Conservation (phyloP, 2,113 vertebrate species). For the Pampusana beccarii region DNA sequence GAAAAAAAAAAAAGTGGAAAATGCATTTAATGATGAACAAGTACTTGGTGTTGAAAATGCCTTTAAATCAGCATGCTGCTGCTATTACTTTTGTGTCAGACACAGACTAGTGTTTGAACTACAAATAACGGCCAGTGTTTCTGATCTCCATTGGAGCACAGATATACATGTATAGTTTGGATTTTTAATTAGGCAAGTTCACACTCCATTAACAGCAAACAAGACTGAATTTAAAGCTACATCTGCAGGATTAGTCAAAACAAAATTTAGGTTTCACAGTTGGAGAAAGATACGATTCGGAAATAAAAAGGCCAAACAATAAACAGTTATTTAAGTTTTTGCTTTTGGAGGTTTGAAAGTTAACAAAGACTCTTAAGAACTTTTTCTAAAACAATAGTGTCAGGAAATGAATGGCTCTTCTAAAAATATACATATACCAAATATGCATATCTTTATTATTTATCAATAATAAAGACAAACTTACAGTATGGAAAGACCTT, state of each 20-base stretch:
- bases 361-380: background rate
- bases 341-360: background rate
- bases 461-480: background rate
- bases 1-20: background rate
- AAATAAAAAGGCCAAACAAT: background rate
- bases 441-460: background rate
- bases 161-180: background rate
- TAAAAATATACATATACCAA: background rate
- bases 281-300: background rate
- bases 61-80: slow-evolving; percentile 4
- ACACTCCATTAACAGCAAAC: slow-evolving; percentile 11
- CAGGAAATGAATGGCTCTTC: background rate
- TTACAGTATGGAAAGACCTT: background rate
- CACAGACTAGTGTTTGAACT: background rate
- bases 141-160: slow-evolving; percentile 2
- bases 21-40: slow-evolving; percentile 31
- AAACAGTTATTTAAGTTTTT: slow-evolving; percentile 5
- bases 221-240: slow-evolving; percentile 32
- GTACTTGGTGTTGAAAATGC: background rate
- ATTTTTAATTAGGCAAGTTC: slow-evolving; percentile 17
- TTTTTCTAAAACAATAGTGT: background rate
- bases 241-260: background rate
- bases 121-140: slow-evolving; percentile 28
- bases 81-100: background rate
- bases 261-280: background rate